These are phyloP conservation scores for Ptiloglossa arizonensis DNA, from an alignment of 1,140 invertebrate species.

Conservation along the genomic window DNA sequence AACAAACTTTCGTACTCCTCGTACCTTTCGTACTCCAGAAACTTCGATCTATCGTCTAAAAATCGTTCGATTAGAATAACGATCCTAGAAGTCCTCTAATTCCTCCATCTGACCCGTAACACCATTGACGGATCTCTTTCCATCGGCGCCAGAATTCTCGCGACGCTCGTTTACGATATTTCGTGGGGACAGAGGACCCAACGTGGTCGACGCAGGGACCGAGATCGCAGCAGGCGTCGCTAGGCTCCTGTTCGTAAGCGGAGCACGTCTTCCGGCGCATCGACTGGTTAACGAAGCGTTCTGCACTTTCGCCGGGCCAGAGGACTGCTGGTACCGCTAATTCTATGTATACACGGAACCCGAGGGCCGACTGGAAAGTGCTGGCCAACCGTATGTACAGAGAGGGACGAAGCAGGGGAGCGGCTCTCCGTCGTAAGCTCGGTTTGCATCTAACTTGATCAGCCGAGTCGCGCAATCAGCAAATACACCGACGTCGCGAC, in stretches of 20 bases:
- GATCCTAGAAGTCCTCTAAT: too few species aligned
- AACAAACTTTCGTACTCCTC: too few species aligned
- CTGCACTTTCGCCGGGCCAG: constrained; percentile 50
- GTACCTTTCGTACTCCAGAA: too few species aligned
- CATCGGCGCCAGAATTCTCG: too few species aligned
- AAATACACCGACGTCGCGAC: constrained; percentile 35
- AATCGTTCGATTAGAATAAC: too few species aligned
- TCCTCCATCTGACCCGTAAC: too few species aligned
- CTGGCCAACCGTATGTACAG: not conserved
- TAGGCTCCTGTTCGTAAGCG: constrained; percentile 46
- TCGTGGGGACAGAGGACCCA: too few species aligned
- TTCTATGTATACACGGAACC: constrained; percentile 61
- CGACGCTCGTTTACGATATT: too few species aligned
- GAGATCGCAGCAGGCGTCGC: too few species aligned
- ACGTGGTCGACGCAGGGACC: too few species aligned
- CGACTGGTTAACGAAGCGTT: constrained; percentile 67
- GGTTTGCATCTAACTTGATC: constrained; percentile 62
- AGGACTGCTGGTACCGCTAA: constrained; percentile 59
- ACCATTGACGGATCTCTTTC: too few species aligned
- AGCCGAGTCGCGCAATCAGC: constrained; percentile 55
- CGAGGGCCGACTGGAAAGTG: constrained; percentile 15
- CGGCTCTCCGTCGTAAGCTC: constrained; percentile 45
- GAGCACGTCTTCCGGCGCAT: constrained; percentile 59
- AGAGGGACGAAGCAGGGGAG: not conserved
- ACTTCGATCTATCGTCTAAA: too few species aligned